Percentiles rank a stretch among this genome's conserved stretches.
These are phyloP conservation scores for Oscheius sp. DNA, from an alignment of 2,888 invertebrate species.

Conservation along the genomic window DNA sequence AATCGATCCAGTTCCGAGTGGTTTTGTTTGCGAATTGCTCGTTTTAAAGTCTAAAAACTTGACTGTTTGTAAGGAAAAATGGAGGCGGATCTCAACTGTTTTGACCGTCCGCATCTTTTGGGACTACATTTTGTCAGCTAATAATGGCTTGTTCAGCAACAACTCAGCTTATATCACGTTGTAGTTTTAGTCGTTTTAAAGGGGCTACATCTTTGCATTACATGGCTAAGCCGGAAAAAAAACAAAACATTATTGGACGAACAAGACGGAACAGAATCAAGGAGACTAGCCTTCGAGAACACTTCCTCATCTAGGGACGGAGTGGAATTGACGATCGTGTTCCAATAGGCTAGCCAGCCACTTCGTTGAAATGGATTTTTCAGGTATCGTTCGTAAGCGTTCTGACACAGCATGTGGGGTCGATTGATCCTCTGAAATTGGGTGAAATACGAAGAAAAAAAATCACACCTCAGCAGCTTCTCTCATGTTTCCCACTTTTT, in stretches of 20 bases:
- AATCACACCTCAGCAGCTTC: slow-evolving; percentile 4
- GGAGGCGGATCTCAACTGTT: too few relatives aligned
- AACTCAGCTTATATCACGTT: too few relatives aligned
- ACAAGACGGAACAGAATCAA: too few relatives aligned
- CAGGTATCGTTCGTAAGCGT: background rate
- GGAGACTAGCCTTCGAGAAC: background rate
- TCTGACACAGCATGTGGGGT: background rate
- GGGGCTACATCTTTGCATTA: too few relatives aligned
- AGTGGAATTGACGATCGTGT: background rate
- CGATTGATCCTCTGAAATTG: slow-evolving; percentile 3
- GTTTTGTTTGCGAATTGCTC: slow-evolving; percentile 2
- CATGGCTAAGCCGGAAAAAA: too few relatives aligned
- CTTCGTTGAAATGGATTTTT: background rate
- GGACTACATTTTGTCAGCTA: too few relatives aligned
- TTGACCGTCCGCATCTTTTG: too few relatives aligned
- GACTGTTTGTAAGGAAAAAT: background rate
- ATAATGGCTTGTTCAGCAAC: too few relatives aligned
- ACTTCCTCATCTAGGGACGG: background rate
- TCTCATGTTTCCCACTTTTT: background rate
- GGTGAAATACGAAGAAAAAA: background rate
- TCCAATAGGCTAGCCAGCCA: slow-evolving; percentile 7
- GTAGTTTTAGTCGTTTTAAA: too few relatives aligned
- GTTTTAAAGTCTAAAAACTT: background rate
- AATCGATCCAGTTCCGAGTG: background rate
- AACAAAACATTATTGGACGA: too few relatives aligned